Percentiles rank a stretch among this genome's conserved stretches.
Conservation (phyloP, 2,113 vertebrate genomes). For the Apus apus region DNA sequence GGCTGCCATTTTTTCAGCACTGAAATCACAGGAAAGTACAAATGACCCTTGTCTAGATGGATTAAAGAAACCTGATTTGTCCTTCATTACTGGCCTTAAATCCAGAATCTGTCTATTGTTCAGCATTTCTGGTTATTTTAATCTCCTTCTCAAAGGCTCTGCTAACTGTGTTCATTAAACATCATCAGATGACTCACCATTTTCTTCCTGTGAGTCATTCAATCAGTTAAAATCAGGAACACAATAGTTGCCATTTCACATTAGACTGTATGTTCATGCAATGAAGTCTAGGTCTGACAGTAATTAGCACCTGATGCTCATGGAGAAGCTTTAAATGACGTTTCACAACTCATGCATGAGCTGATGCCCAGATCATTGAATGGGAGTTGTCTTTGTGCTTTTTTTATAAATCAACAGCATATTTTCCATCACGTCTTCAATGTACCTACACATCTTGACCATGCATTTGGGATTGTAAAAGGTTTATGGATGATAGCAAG, state of each 20-base stretch:
- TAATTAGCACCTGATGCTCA: neutral
- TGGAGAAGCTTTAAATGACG: neutral
- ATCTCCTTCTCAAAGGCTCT: conserved; percentile 15
- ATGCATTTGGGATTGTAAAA: neutral
- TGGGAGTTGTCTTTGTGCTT: neutral
- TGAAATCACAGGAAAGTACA: neutral
- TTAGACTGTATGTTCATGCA: neutral
- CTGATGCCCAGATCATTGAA: neutral
- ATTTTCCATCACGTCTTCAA: neutral
- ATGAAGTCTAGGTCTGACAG: neutral
- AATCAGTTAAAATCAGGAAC: neutral
- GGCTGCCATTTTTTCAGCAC: neutral
- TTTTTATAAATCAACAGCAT: neutral
- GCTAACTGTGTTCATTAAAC: conserved; percentile 19
- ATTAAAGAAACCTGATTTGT: conserved; percentile 49
- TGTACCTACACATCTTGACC: neutral
- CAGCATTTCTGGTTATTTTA: conserved; percentile 18
- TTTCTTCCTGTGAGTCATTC: neutral
- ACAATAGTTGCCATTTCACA: conserved; percentile 7
- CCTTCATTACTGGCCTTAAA: conserved; percentile 30
- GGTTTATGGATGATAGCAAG: neutral
- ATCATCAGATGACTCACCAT: conserved; percentile 7
- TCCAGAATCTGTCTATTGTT: conserved; percentile 34
- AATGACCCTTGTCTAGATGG: neutral
- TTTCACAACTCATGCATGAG: neutral